These are phyloP conservation scores for Mormyrus iriodes DNA, from an alignment of 2,113 vertebrate genomes.

Conservation along the genomic window DNA sequence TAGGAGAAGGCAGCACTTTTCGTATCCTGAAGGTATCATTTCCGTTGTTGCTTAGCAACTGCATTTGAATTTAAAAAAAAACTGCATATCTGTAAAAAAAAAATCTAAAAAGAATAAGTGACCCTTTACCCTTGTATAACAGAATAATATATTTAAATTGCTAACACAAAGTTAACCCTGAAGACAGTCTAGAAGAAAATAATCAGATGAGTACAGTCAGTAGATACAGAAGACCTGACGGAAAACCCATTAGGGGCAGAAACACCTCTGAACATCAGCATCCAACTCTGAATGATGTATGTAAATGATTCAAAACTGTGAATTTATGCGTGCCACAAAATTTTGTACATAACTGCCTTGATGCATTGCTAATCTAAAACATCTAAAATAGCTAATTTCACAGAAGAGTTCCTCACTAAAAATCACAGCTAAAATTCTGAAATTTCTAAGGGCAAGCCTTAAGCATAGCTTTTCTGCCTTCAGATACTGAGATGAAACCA, in stretches of 20 bases:
- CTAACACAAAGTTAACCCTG: constrained; percentile 18
- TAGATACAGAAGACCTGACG: neutral
- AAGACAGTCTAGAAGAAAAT: neutral
- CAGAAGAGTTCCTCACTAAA: neutral
- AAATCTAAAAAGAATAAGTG: neutral
- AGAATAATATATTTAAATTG: neutral
- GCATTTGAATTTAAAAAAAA: neutral
- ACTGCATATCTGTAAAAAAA: constrained; percentile 3
- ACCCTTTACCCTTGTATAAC: neutral
- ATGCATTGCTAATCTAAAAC: neutral
- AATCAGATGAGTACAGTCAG: neutral
- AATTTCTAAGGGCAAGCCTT: neutral
- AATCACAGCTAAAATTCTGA: constrained; percentile 1
- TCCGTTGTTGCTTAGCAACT: constrained; percentile 3
- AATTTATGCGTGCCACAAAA: neutral
- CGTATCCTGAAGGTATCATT: constrained; percentile 8
- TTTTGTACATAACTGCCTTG: constrained; percentile 4
- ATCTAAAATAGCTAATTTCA: neutral
- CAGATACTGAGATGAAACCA: neutral
- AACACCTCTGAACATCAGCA: constrained; percentile 1
- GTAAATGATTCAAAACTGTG: constrained; percentile 3
- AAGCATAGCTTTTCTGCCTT: neutral
- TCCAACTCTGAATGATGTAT: neutral
- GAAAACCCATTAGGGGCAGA: neutral
- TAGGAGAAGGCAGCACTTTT: neutral